Evolutionary conservation across 1,140 invertebrate species (phyloP), one percentile per base, ranked within the genome.

Genomic region (Cotesia typhae): DNA sequence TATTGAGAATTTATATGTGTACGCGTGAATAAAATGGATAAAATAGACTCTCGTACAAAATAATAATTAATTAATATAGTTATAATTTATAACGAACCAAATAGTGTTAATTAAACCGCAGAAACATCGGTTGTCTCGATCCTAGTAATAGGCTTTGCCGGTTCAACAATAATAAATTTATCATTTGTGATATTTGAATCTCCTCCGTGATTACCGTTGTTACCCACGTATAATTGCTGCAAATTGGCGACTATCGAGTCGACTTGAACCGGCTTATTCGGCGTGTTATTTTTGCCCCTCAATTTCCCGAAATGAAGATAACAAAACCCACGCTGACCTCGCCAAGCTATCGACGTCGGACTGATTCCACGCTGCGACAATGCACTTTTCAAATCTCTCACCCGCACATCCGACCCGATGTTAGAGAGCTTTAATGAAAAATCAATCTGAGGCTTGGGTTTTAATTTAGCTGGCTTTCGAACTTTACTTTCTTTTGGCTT

Each of bases 261-360:
- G 35, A 90, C 84, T 61, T 87, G 86, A 17, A 84, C 67, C 4
- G 85, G 83, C 20, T 83, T 76, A 53, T 87, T 83, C 4, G 66
- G 75, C 35, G 81, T 80, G 28, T 79, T 78, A 14, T 82, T 84
- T n/a, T 83, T 81, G n/a, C 76, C 78, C 14, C 81, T 79, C 9
- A 87, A 80, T 79, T 91, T 92, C 71, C 88, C 88, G 82, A 92
- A 92, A 76, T 92, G 91, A 36, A 92, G 81, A 66, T 89, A 91
- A 78, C 91, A 92, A 75, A 90, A 90, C 41, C 91, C 91, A 67
- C 88, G 87, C 51, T 84, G 87, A 1, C 91, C 90, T 81, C 89
- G 86, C 92, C 92, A 92, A 10, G 88, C 90, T 80, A 92, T 92
- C 70, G 89, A 88, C 67, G 87, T 90, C 41, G 90, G 91, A 77